These are phyloP conservation scores for Melieria omissa DNA, from an alignment of 2,888 invertebrate species.

Conservation along the genomic window DNA sequence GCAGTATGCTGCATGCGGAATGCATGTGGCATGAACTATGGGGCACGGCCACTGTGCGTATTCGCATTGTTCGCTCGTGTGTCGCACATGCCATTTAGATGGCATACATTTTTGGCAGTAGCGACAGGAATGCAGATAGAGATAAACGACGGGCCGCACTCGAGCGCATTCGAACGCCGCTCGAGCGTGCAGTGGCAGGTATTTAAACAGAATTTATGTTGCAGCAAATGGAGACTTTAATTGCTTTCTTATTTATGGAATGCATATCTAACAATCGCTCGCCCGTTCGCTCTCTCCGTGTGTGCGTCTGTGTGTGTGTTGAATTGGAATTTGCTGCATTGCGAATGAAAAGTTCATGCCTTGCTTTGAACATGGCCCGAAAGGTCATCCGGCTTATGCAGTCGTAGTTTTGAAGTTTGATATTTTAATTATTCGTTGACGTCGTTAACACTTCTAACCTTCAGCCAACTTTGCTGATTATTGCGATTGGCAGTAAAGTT, in stretches of 20 bases:
- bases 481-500: no score
- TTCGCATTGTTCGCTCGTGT: background rate
- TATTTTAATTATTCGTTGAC: no score
- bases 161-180: background rate
- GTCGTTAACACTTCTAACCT: no score
- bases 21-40: background rate
- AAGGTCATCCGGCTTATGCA: no score
- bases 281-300: no score
- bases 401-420: no score
- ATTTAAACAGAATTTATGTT: slow-evolving; percentile 27
- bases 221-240: slow-evolving; percentile 21
- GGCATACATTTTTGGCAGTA: slow-evolving; percentile 7
- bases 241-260: slow-evolving; percentile 29
- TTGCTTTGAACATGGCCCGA: no score
- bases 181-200: background rate
- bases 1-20: background rate
- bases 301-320: no score
- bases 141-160: background rate
- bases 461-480: no score
- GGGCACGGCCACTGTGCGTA: background rate
- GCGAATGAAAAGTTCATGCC: no score
- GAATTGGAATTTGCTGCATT: no score
- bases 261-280: background rate
- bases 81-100: background rate
- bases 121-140: background rate